phyloP scores from a whole-genome alignment of 2,797 vertebrate species.

The Setipinna tenuifilis region DNA sequence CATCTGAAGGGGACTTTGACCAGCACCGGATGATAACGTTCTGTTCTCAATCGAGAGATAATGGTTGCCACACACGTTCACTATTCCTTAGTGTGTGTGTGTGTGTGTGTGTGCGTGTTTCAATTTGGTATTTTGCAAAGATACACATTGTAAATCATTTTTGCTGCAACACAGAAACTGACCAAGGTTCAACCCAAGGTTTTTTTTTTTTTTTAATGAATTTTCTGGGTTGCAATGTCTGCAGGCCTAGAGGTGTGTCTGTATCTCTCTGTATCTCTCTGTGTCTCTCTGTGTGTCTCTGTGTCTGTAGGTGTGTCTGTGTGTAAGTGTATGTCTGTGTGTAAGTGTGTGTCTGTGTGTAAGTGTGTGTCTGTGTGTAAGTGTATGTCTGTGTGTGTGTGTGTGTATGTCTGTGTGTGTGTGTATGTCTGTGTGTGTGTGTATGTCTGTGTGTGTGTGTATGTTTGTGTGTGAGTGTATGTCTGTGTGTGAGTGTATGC shows the following conservation, averaged over 20 bases:
- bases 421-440: background rate
- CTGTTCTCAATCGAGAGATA: conserved; percentile 11
- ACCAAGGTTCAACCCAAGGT: background rate
- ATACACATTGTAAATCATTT: conserved; percentile 10
- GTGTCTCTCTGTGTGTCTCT: background rate
- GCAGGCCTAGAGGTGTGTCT: too few species aligned
- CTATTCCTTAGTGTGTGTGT: background rate
- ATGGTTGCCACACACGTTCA: background rate
- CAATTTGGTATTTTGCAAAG: background rate
- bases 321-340: background rate
- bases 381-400: background rate
- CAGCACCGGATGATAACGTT: background rate
- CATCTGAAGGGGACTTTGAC: conserved; percentile 7
- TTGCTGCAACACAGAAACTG: background rate
- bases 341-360: background rate
- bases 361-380: background rate
- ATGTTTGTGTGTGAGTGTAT: background rate
- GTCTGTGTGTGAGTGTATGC: background rate
- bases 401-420: background rate
- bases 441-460: background rate
- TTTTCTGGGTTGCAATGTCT: background rate
- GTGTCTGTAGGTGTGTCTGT: background rate
- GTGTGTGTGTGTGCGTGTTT: background rate
- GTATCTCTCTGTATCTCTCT: too few species aligned
- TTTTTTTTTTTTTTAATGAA: background rate